Base-by-base conservation (phyloP, 2,797 vertebrate species). In the Eulemur mongoz region DNA sequence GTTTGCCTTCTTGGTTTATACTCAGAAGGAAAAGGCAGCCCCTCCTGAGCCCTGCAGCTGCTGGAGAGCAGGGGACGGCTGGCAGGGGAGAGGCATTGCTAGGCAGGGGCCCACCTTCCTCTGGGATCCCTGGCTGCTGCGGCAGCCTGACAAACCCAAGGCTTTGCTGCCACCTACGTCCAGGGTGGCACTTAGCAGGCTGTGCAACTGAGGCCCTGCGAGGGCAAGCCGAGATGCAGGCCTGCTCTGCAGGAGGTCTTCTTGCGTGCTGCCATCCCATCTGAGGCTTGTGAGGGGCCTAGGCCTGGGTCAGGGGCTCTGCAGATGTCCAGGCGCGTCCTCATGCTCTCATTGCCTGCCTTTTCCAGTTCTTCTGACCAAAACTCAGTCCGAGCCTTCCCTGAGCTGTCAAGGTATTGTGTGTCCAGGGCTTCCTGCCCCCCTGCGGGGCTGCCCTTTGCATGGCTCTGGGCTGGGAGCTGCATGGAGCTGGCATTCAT, bases 331-430 rank as follows among this genome's bases (percentile, higher is more conserved):
- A 96, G 97, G 27, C 90, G 93, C 81, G 93, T 79, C 95, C 76
- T 97, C 48, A 96, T 93, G 98, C 76, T 98, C 97, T 97, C 65
- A 10, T 94, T 96, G 52, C 93, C 92, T 98, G 94, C 95, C 76
- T 98, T 97, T 99, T 99, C 95, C 99, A 99, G 99, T 99, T 99
- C 99, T 99, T 97, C 99, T 99, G 98, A 99, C 99, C 99, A 99
- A 99, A 99, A 99, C 99, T 97, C 99, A 99, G 97, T 99, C 99
- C 92, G 99, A 99, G 94, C 99, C 99, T 96, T 99, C 98, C 97
- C 99, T 99, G 98, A 99, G 99, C 98, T 99, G 98, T 91, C 99
- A 98, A 99, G 99, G 99, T 99, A 99, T 98, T 90, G 78, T 73
- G 73, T 76, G 95, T 73, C 73, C 23, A 76, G 86, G 38, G 59